Evolutionary conservation across 1,140 invertebrate species (phyloP), one percentile per base, ranked within the genome.

Genomic region (Diuraphis noxia): DNA sequence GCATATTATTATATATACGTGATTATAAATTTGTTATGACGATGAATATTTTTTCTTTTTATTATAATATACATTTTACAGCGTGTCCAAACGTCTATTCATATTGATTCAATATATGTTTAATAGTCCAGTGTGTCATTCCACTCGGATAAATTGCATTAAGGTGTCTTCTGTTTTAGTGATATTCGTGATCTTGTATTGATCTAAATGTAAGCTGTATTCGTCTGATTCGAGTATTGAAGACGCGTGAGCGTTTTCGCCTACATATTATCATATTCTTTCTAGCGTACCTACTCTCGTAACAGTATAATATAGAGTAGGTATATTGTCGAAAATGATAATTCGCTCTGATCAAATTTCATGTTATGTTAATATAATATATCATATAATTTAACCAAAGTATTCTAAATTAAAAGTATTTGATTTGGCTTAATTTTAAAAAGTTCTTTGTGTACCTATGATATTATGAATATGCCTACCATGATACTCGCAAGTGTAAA

Each of bases 11-110:
- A 72, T n/a, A n/a, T 72, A 49, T 86, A 36, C 21, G n/a, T 21
- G 52, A 72, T 88, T 88, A 34, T 88, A 36, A 56, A 25, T 88
- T 52, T 88, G 43, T 88, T 63, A 63, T 63, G 38, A 77, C 34
- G 38, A 41, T 56, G 41, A 77, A 63, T 63, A 8, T 7, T 41
- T 82, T 72, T 72, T 72, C 38, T 72, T 72, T 56, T 87, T 38
- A 56, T 56, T 38, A 84, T 49, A 49, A 49, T 49, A 49, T 41
- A 84, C 41, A 34, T 34, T 43, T 84, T 87, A 36, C 36, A 40
- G 34, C 88, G 23, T 90, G 88, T 90, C 88, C 34, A 90, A 90
- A 90, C 88, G 72, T 90, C 88, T 49, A 90, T 90, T 90, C 88
- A 30, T 81, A 81, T 49, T 38, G 72, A 49, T 81, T 90, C 81